Evolutionary conservation across 2,113 vertebrate genomes (phyloP).

Genomic region (Oreochromis niloticus): DNA sequence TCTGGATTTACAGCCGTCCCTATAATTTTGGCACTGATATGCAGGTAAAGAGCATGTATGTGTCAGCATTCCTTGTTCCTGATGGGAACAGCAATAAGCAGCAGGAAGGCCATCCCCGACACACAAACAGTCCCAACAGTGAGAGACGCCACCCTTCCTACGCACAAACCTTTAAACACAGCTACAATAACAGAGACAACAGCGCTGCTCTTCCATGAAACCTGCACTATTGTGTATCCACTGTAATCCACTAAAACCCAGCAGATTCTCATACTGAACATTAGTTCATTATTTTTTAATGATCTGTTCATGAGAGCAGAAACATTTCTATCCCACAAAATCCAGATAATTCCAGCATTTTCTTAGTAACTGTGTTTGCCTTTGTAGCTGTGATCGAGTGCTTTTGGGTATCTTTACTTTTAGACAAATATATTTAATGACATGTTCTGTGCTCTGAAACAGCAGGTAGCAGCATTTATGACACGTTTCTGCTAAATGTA

Average conservation of each 20-base stretch:
- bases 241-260: not conserved
- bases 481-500: not conserved
- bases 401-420: not conserved
- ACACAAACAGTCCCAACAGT: not conserved
- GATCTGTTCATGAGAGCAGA: not conserved
- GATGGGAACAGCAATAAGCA: not conserved
- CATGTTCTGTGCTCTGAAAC: not conserved
- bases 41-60: not conserved
- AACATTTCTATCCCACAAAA: not conserved
- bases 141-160: not conserved
- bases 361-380: not conserved
- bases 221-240: not conserved
- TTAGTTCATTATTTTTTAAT: not conserved
- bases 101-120: rapidly evolving
- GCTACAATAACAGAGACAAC: not conserved
- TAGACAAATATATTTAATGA: not conserved
- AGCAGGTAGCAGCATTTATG: not conserved
- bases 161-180: not conserved
- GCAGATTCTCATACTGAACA: not conserved
- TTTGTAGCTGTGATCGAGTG: not conserved
- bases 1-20: not conserved
- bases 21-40: not conserved
- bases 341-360: not conserved
- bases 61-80: not conserved
- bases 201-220: not conserved